Evolutionary conservation across 2,888 invertebrate genomes (phyloP).

Genomic region (Trichopria drosophilae): DNA sequence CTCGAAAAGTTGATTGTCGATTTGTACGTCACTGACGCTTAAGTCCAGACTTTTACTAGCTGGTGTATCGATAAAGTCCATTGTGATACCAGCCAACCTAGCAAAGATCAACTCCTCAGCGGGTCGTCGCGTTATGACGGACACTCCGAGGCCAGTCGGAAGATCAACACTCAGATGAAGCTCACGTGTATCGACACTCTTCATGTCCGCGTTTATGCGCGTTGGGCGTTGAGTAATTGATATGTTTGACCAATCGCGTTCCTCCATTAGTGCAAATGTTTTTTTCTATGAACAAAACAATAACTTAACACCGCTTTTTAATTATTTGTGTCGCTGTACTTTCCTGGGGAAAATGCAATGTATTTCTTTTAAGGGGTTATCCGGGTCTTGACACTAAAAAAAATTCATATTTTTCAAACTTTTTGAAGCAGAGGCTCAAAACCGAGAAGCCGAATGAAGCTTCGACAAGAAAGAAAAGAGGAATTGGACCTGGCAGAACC

Average conservation of each 20-base stretch:
- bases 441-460: too few relatives aligned
- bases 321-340: too few relatives aligned
- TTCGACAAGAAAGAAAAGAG: too few relatives aligned
- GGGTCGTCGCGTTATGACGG: slow-evolving; percentile 74
- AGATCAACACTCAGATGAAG: slow-evolving; percentile 67
- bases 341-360: too few relatives aligned
- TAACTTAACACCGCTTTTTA: too few relatives aligned
- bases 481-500: too few relatives aligned
- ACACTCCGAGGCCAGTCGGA: slow-evolving; percentile 72
- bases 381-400: too few relatives aligned
- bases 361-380: too few relatives aligned
- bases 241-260: slow-evolving; percentile 62
- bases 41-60: slow-evolving; percentile 66
- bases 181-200: slow-evolving; percentile 57
- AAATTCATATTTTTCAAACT: too few relatives aligned
- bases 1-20: slow-evolving; percentile 73
- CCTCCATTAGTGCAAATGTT: slow-evolving; percentile 60
- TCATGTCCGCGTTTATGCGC: slow-evolving; percentile 41
- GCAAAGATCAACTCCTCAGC: slow-evolving; percentile 82
- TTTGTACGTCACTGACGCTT: slow-evolving; percentile 78
- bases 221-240: slow-evolving; percentile 60
- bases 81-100: slow-evolving; percentile 67
- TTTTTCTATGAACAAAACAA: slow-evolving; percentile 45
- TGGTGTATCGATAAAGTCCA: slow-evolving; percentile 65
- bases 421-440: too few relatives aligned